These are phyloP conservation scores for Etheostoma perlongum DNA, from an alignment of 2,797 vertebrate species.

Conservation along the genomic window DNA sequence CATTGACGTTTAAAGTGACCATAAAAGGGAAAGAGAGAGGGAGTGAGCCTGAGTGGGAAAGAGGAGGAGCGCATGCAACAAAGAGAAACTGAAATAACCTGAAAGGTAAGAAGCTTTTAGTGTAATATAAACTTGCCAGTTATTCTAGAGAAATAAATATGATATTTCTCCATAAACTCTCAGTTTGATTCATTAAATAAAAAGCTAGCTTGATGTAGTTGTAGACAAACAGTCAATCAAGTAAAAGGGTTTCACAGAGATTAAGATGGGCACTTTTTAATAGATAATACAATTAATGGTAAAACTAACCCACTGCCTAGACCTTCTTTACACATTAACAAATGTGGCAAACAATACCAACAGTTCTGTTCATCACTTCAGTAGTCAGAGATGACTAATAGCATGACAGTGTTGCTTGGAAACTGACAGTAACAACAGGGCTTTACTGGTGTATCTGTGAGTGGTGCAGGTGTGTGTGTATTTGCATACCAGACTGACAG, in stretches of 20 bases:
- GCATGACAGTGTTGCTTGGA: constrained; percentile 27
- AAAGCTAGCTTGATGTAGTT: neutral
- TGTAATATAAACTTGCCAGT: neutral
- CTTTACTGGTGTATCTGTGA: constrained; percentile 15
- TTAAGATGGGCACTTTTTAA: neutral
- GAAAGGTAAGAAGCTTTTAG: neutral
- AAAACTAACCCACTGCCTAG: neutral
- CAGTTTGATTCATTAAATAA: constrained; percentile 4
- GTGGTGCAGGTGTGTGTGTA: neutral
- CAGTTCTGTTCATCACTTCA: neutral
- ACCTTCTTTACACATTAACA: neutral
- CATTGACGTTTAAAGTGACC: constrained; percentile 4
- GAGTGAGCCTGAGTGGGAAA: neutral
- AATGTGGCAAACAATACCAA: neutral
- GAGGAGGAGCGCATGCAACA: neutral
- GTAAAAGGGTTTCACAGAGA: neutral
- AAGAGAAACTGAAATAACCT: neutral
- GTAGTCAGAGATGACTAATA: neutral
- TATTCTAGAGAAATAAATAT: neutral
- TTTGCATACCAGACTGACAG: constrained; percentile 82
- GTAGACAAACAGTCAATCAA: neutral
- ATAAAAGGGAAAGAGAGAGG: neutral
- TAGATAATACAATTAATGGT: neutral
- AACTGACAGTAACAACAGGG: constrained; percentile 26
- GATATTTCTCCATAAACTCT: neutral